phyloP scores from a whole-genome alignment of 2,113 vertebrate genomes.

The Columba livia region DNA sequence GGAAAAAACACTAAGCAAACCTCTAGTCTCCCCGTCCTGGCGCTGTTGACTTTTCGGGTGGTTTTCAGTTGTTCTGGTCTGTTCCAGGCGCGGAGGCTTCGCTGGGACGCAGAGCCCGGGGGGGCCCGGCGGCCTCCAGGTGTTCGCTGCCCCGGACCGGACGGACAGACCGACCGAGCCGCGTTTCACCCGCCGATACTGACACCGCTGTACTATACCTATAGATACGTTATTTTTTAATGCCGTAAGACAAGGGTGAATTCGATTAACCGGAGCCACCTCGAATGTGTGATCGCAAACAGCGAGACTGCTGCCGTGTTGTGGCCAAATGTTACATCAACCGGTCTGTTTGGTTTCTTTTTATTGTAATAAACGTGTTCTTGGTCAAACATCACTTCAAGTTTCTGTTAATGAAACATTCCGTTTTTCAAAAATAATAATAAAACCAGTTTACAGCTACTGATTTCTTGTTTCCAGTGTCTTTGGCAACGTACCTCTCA shows the following conservation, averaged over 20 bases:
- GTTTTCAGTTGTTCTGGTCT: background rate
- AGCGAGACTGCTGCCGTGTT: background rate
- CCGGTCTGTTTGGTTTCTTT: background rate
- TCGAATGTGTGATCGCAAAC: background rate
- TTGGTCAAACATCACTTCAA: slow-evolving; percentile 38
- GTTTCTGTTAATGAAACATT: slow-evolving; percentile 74
- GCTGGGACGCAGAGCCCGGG: slow-evolving; percentile 82
- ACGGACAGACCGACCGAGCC: slow-evolving; percentile 19
- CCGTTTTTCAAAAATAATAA: slow-evolving; percentile 70
- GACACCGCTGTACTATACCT: background rate
- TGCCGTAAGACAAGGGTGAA: background rate
- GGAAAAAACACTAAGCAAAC: rapidly evolving
- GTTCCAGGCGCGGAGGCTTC: slow-evolving; percentile 82
- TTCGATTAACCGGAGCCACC: slow-evolving; percentile 41
- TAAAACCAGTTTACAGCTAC: slow-evolving; percentile 64
- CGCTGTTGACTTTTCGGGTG: no score
- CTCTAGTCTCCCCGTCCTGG: background rate
- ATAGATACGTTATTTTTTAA: background rate
- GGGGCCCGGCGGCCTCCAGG: background rate
- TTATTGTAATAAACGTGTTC: slow-evolving; percentile 42
- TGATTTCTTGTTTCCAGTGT: background rate
- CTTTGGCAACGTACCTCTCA: rapidly evolving
- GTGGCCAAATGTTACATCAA: slow-evolving; percentile 36
- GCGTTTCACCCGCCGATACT: slow-evolving; percentile 72
- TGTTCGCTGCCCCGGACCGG: slow-evolving; percentile 75